Conservation (phyloP, 2,113 vertebrate genomes). For the Melanotaenia duboulayi region DNA sequence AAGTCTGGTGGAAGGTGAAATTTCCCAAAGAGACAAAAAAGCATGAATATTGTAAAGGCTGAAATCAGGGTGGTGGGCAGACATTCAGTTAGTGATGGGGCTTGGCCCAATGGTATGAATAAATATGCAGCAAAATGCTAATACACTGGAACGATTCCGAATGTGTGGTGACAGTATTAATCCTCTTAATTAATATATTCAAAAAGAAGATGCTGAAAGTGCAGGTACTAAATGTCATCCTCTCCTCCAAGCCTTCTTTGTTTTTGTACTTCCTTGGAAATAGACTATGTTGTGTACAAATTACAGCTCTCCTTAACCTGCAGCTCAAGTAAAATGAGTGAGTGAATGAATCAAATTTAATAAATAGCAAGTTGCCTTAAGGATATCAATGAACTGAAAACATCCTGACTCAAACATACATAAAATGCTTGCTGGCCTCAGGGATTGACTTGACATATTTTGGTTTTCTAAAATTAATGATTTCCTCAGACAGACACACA, state of each 20-base stretch:
- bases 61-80: not conserved
- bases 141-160: not conserved
- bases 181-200: constrained; percentile 28
- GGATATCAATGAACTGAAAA: constrained; percentile 52
- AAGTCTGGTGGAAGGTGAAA: constrained; percentile 7
- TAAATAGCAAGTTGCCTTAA: constrained; percentile 70
- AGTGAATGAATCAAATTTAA: constrained; percentile 61
- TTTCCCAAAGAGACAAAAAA: constrained; percentile 19
- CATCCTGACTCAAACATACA: constrained; percentile 54
- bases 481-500: constrained; percentile 38
- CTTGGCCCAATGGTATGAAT: constrained; percentile 3
- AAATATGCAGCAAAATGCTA: constrained; percentile 4
- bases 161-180: constrained; percentile 21
- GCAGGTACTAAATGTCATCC: constrained; percentile 5
- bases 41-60: constrained; percentile 8
- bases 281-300: constrained; percentile 50
- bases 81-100: not conserved
- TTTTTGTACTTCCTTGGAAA: constrained; percentile 44
- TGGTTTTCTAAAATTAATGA: constrained; percentile 71
- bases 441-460: constrained; percentile 75
- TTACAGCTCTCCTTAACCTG: constrained; percentile 46
- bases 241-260: not conserved
- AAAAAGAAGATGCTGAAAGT: constrained; percentile 43
- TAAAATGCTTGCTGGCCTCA: constrained; percentile 59
- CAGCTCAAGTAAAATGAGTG: constrained; percentile 52